Conservation (phyloP, 2,888 invertebrate species). For the Ryuthela nishihirai region DNA sequence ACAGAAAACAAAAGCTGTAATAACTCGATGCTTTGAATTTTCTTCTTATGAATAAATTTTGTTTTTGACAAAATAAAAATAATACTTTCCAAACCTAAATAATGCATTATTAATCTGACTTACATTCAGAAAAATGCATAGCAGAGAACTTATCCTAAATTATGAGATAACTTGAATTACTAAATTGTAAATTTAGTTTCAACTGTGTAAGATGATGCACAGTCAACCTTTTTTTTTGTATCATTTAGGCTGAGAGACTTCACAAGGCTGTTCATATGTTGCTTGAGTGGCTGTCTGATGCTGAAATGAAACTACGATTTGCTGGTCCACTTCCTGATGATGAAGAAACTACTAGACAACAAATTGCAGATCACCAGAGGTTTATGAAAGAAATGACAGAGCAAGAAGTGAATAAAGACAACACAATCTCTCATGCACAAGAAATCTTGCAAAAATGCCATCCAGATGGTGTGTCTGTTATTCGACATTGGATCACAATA, state of each 20-base stretch:
- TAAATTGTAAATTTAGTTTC: no score
- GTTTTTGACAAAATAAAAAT: no score
- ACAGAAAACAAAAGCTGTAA: no score
- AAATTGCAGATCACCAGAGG: slow-evolving; percentile 76
- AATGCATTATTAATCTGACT: no score
- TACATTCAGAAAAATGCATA: no score
- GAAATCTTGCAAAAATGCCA: slow-evolving; percentile 88
- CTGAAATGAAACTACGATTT: slow-evolving; percentile 90
- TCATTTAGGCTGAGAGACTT: slow-evolving; percentile 73
- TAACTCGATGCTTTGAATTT: no score
- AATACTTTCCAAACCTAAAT: no score
- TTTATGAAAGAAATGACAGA: slow-evolving; percentile 76
- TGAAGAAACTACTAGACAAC: slow-evolving; percentile 76
- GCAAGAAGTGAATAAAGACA: slow-evolving; percentile 81
- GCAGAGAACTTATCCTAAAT: no score
- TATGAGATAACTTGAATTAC: no score
- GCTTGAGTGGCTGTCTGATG: slow-evolving; percentile 93
- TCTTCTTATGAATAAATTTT: no score
- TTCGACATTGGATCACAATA: slow-evolving; percentile 97
- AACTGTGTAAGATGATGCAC: no score
- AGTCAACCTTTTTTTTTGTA: no score
- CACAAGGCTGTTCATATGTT: slow-evolving; percentile 92
- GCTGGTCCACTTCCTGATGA: slow-evolving; percentile 88
- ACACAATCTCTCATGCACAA: slow-evolving; percentile 81
- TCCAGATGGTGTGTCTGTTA: slow-evolving; percentile 94